phyloP scores from a whole-genome alignment of 2,113 vertebrate genomes.

The Malurus melanocephalus region DNA sequence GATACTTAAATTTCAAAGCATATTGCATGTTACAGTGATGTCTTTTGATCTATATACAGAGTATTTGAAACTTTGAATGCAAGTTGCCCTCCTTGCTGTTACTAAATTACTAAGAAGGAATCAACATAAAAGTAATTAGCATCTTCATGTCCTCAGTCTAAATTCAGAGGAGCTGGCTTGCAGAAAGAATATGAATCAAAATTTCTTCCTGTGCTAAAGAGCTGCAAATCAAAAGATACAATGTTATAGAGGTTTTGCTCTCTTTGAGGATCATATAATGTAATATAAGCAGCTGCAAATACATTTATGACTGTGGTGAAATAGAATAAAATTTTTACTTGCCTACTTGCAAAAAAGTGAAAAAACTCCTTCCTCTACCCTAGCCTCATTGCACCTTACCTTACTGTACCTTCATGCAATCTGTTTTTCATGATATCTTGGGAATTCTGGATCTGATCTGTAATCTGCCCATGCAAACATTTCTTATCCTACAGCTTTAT shows the following conservation, averaged over 20 bases:
- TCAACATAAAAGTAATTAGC: slow-evolving; percentile 16
- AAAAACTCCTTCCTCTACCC: background rate
- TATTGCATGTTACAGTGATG: background rate
- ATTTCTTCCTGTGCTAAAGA: background rate
- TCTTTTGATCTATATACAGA: slow-evolving; percentile 5
- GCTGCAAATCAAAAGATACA: background rate
- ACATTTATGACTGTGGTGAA: background rate
- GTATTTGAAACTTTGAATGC: background rate
- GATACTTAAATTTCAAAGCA: slow-evolving; percentile 5
- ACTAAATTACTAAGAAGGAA: slow-evolving; percentile 5
- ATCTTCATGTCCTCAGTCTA: background rate
- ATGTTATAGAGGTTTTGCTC: background rate
- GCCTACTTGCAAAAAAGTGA: background rate
- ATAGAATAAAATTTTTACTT: background rate
- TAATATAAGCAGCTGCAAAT: background rate
- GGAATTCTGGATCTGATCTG: background rate
- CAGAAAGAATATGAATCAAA: background rate
- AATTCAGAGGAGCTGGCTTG: slow-evolving; percentile 3
- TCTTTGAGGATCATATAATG: background rate
- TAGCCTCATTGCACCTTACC: background rate
- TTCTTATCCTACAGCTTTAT: background rate
- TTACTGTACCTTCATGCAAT: background rate
- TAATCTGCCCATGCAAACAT: background rate
- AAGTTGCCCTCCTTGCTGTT: background rate
- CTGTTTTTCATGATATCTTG: background rate